Evolutionary conservation across 2,797 vertebrate genomes (phyloP).

Genomic region (Scleropages formosus): DNA sequence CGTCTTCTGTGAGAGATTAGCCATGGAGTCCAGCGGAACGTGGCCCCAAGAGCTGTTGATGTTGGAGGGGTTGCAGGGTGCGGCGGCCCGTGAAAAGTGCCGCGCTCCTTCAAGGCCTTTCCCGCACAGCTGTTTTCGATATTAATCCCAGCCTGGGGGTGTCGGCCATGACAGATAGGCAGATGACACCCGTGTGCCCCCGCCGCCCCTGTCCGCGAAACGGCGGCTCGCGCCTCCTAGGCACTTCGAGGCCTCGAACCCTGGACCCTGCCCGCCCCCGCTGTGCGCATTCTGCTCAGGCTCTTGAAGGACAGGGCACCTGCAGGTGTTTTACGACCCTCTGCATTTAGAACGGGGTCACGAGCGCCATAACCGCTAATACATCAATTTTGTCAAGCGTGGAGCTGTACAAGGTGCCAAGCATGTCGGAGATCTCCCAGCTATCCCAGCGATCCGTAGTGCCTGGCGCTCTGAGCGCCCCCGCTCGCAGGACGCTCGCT

Average conservation of each 20-base stretch:
- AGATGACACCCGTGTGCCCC: conserved; percentile 72
- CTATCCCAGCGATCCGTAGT: conserved; percentile 52
- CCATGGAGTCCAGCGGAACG: conserved; percentile 35
- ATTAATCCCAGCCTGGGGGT: conserved; percentile 58
- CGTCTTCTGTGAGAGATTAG: not conserved
- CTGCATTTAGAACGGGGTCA: conserved; percentile 50
- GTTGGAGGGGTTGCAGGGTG: conserved; percentile 59
- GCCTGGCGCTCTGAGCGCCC: conserved; percentile 35
- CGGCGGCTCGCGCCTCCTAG: conserved; percentile 35
- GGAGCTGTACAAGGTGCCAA: conserved; percentile 60
- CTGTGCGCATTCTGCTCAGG: no score
- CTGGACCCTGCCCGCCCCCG: conserved; percentile 23
- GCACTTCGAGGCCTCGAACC: conserved; percentile 47
- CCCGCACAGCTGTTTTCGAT: conserved; percentile 71
- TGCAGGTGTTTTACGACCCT: conserved; percentile 36
- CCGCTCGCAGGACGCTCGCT: no score
- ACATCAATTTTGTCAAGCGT: conserved; percentile 56
- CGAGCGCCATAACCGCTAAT: conserved; percentile 42
- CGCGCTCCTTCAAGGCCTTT: conserved; percentile 53
- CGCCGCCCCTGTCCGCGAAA: conserved; percentile 35
- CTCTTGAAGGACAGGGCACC: conserved; percentile 25
- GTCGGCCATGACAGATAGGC: conserved; percentile 60
- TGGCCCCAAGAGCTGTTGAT: conserved; percentile 49
- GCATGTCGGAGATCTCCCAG: conserved; percentile 51
- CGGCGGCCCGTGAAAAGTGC: conserved; percentile 58